These are phyloP conservation scores for Gonioctena quinquepunctata DNA, from an alignment of 1,140 invertebrate genomes.

Conservation along the genomic window DNA sequence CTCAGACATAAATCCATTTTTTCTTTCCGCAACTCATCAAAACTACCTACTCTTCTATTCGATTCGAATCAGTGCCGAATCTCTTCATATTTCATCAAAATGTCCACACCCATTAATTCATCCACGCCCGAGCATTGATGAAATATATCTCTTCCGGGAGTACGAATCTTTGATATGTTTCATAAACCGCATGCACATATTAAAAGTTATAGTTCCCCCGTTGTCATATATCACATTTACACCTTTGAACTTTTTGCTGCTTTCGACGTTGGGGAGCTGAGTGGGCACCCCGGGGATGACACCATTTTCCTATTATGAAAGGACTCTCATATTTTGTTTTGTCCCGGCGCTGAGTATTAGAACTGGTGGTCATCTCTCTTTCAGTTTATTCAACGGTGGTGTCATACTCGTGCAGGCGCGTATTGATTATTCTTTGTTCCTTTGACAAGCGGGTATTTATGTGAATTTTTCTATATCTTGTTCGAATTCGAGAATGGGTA, in stretches of 20 bases:
- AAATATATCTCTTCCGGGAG: neutral
- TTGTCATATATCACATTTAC: conserved; percentile 14
- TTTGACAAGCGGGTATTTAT: too few species aligned
- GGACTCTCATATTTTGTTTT: neutral
- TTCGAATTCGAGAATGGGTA: too few species aligned
- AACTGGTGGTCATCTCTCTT: neutral
- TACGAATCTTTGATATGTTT: neutral
- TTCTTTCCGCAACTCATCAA: too few species aligned
- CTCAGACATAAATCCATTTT: too few species aligned
- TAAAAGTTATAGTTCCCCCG: conserved; percentile 9
- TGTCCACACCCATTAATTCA: neutral
- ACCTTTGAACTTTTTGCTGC: conserved; percentile 4
- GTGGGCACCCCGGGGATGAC: conserved; percentile 3
- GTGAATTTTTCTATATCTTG: too few species aligned
- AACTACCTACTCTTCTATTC: too few species aligned
- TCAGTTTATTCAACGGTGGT: too few species aligned
- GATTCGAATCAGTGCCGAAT: neutral
- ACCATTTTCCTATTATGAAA: conserved; percentile 12
- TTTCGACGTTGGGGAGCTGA: neutral
- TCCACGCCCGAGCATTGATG: neutral
- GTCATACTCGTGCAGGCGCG: too few species aligned
- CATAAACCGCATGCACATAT: conserved; percentile 1
- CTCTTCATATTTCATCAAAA: neutral
- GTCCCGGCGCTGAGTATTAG: neutral
- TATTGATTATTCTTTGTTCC: too few species aligned